phyloP scores from a whole-genome alignment of 2,888 invertebrate genomes.

The Galeruca laticollis region DNA sequence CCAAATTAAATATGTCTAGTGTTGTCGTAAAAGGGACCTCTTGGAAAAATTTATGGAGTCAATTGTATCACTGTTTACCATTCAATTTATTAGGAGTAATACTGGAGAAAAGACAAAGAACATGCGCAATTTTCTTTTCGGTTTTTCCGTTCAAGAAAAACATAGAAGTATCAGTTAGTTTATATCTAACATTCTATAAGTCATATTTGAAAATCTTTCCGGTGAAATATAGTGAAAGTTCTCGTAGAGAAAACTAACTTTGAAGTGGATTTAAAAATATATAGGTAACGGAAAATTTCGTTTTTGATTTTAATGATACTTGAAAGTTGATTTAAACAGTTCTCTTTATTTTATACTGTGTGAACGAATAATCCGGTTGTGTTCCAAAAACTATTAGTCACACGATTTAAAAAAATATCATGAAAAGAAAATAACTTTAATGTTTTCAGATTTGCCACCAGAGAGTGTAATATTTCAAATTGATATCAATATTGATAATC shows the following conservation, averaged over 20 bases:
- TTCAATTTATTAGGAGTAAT: constrained; percentile 60
- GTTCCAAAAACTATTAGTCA: no score
- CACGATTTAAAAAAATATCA: no score
- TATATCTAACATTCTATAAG: constrained; percentile 3
- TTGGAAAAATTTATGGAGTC: constrained; percentile 60
- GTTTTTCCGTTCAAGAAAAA: constrained; percentile 34
- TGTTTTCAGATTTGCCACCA: no score
- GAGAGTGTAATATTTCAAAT: no score
- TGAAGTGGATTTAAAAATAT: not conserved
- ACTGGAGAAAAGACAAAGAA: constrained; percentile 44
- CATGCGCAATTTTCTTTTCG: constrained; percentile 43
- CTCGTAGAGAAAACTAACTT: not conserved
- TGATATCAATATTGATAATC: no score
- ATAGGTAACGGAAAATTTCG: not conserved
- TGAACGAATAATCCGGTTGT: no score
- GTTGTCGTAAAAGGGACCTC: constrained; percentile 56
- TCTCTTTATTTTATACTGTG: no score
- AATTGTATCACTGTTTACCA: constrained; percentile 61
- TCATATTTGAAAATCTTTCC: not conserved
- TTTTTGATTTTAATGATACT: no score
- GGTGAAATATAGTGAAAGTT: not conserved
- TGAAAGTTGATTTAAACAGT: no score
- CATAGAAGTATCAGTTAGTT: constrained; percentile 18
- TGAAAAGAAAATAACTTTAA: no score
- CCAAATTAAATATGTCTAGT: constrained; percentile 51